Evolutionary conservation across 2,888 invertebrate genomes (phyloP).

Genomic region (Tetragnatha montana): DNA sequence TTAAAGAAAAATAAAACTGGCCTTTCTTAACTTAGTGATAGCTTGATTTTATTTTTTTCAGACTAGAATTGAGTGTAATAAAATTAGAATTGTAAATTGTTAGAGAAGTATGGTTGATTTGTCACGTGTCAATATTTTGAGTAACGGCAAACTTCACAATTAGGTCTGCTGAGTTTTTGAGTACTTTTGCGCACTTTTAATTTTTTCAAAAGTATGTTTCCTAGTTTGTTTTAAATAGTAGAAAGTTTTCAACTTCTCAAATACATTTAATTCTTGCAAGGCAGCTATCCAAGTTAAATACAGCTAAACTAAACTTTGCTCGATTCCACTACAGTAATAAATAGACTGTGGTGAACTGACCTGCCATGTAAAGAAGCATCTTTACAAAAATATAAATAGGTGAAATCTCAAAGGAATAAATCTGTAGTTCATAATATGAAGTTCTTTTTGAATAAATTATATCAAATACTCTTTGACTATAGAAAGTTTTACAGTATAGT

Average conservation of each 20-base stretch:
- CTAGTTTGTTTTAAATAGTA: slow-evolving; percentile 13
- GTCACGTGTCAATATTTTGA: neutral
- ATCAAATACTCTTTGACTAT: slow-evolving; percentile 24
- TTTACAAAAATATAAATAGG: slow-evolving; percentile 10
- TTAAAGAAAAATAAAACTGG: slow-evolving; percentile 17
- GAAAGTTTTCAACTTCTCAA: slow-evolving; percentile 24
- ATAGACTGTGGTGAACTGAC: slow-evolving; percentile 28
- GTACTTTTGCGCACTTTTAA: neutral
- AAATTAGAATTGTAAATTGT: neutral
- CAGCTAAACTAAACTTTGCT: slow-evolving; percentile 20
- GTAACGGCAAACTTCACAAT: neutral
- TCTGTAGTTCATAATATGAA: slow-evolving; percentile 10
- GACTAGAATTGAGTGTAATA: neutral
- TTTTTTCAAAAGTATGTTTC: neutral
- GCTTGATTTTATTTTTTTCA: neutral
- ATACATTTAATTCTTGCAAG: slow-evolving; percentile 26
- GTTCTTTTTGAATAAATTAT: slow-evolving; percentile 34
- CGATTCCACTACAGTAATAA: slow-evolving; percentile 28
- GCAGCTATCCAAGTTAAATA: slow-evolving; percentile 44
- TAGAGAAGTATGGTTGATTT: neutral
- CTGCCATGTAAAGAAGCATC: slow-evolving; percentile 37
- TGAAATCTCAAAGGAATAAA: slow-evolving; percentile 24
- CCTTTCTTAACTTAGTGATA: neutral
- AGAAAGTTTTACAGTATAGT: slow-evolving; percentile 46
- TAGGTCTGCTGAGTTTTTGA: neutral